Percentiles rank a stretch among this genome's conserved stretches.
Evolutionary conservation across 2,888 invertebrate genomes (phyloP).

Genomic region (Latrodectus hesperus): DNA sequence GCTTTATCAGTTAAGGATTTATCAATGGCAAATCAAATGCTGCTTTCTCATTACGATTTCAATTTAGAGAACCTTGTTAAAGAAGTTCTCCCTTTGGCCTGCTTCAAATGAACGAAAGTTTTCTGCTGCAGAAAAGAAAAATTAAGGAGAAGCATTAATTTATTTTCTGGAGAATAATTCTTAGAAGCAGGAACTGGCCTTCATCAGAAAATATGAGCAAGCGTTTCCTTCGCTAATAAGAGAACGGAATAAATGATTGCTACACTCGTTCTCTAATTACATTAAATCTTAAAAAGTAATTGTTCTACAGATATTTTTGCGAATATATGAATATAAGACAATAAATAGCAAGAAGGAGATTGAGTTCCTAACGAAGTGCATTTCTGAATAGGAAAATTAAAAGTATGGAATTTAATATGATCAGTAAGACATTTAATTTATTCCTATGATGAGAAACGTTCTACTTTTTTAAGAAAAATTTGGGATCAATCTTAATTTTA

Average conservation of each 20-base stretch:
- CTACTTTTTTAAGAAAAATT: no score
- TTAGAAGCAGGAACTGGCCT: background rate
- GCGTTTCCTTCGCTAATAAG: no score
- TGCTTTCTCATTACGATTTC: slow-evolving; percentile 32
- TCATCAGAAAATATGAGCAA: background rate
- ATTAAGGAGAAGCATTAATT: background rate
- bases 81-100: slow-evolving; percentile 18
- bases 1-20: slow-evolving; percentile 17
- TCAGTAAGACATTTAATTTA: no score
- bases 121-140: background rate
- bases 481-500: no score
- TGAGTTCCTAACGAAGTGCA: no score
- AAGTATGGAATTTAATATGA: no score
- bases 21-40: slow-evolving; percentile 37
- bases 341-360: no score
- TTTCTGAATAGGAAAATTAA: no score
- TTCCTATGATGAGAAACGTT: no score
- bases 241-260: background rate
- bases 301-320: background rate
- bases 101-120: background rate
- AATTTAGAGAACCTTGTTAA: slow-evolving; percentile 46
- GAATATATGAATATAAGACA: no score
- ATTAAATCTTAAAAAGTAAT: background rate
- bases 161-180: slow-evolving; percentile 22
- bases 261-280: background rate